Evolutionary conservation across 2,797 vertebrate genomes (phyloP).

Genomic region (Salmo trutta): DNA sequence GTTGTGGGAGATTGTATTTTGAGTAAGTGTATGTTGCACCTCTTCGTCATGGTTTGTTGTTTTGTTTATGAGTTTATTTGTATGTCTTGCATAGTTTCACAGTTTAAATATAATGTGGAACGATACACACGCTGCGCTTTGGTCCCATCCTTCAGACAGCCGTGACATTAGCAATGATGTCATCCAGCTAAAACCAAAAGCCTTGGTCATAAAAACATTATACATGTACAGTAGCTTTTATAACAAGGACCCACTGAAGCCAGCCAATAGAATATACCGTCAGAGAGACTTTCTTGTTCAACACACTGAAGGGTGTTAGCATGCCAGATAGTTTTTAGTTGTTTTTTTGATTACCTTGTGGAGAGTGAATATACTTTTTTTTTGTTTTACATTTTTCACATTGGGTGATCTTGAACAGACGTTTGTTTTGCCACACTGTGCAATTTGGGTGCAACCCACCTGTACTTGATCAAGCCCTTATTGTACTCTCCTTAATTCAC

Average conservation of each 20-base stretch:
- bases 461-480: slow-evolving; percentile 19
- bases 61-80: too few relatives aligned
- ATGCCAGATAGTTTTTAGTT: slow-evolving; percentile 16
- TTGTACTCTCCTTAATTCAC: slow-evolving; percentile 32
- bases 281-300: not conserved
- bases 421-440: slow-evolving; percentile 1
- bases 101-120: too few relatives aligned
- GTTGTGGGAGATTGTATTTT: too few relatives aligned
- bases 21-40: too few relatives aligned
- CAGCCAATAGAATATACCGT: not conserved
- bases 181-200: not conserved
- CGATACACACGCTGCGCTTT: too few relatives aligned
- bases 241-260: not conserved
- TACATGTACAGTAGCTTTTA: slow-evolving; percentile 14
- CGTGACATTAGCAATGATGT: slow-evolving; percentile 11
- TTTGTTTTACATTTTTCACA: too few relatives aligned
- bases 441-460: slow-evolving; percentile 1
- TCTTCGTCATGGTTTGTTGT: too few relatives aligned
- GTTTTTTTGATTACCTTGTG: slow-evolving; percentile 18
- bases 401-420: slow-evolving; percentile 12
- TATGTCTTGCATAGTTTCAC: too few relatives aligned
- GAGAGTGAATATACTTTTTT: slow-evolving; percentile 4
- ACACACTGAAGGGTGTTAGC: not conserved
- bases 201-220: not conserved
- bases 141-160: too few relatives aligned